Conservation (phyloP, 2,888 invertebrate species). For the Gymnoscelis rufifasciata region DNA sequence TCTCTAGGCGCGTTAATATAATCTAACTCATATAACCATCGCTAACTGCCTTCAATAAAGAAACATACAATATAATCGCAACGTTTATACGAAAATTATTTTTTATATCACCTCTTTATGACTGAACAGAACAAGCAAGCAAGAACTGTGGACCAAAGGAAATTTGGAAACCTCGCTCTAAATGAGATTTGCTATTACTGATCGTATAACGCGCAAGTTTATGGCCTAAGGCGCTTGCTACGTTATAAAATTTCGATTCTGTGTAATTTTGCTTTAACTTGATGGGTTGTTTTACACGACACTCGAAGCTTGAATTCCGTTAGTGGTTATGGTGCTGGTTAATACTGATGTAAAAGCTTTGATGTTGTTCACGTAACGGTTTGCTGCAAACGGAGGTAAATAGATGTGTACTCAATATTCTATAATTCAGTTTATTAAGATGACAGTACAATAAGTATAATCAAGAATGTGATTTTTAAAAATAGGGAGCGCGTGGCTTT, state of each 20-base stretch:
- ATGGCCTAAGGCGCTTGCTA: slow-evolving; percentile 36
- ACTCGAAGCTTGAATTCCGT: slow-evolving; percentile 26
- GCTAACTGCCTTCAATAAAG: too few relatives aligned
- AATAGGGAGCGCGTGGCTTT: not conserved
- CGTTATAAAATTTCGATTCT: slow-evolving; percentile 45
- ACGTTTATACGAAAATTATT: too few relatives aligned
- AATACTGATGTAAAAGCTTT: slow-evolving; percentile 22
- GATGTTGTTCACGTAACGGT: not conserved
- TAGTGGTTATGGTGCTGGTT: slow-evolving; percentile 24
- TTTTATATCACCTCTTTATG: too few relatives aligned
- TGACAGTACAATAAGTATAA: too few relatives aligned
- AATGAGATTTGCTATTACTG: slow-evolving; percentile 39
- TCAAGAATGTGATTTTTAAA: too few relatives aligned
- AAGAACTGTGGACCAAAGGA: not conserved
- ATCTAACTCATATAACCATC: too few relatives aligned
- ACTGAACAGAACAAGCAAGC: too few relatives aligned
- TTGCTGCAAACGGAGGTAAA: not conserved
- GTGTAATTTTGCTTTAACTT: slow-evolving; percentile 44
- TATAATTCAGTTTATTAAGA: too few relatives aligned
- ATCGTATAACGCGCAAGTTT: slow-evolving; percentile 39
- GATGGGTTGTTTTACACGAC: slow-evolving; percentile 40
- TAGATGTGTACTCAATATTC: not conserved
- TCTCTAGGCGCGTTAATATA: too few relatives aligned
- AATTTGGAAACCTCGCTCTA: slow-evolving; percentile 39
- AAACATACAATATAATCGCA: too few relatives aligned